Conservation (phyloP, 2,113 vertebrate species). For the Saccopteryx bilineata region DNA sequence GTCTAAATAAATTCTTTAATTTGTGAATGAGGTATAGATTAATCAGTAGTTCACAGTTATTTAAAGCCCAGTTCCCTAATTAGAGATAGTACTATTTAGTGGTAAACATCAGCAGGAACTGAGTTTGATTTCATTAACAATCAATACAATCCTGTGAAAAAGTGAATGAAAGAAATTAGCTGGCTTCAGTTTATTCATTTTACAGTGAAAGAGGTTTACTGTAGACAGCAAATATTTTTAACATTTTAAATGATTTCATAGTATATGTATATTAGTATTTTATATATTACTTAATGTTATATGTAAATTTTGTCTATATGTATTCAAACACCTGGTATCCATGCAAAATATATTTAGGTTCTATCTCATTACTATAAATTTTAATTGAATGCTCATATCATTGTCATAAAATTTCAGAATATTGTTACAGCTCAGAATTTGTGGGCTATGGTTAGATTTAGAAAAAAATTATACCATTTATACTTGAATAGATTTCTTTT, state of each 20-base stretch:
- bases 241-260: constrained; percentile 38
- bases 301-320: not conserved
- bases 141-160: constrained; percentile 15
- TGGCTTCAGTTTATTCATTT: constrained; percentile 37
- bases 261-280: not conserved
- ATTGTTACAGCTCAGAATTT: not conserved
- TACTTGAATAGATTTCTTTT: not conserved
- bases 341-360: not conserved
- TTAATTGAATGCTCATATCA: not conserved
- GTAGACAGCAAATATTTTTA: not conserved
- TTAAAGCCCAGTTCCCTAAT: not conserved
- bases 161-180: not conserved
- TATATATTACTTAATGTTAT: not conserved
- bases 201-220: not conserved
- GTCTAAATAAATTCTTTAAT: not conserved
- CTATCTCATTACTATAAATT: not conserved
- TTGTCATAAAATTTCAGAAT: not conserved
- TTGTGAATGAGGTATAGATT: not conserved
- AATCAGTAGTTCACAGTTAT: not conserved
- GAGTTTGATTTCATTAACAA: constrained; percentile 8
- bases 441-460: not conserved
- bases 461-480: not conserved
- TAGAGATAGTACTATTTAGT: not conserved
- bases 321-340: not conserved
- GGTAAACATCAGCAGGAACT: constrained; percentile 1